A percentile compares a stretch with the other conserved stretches of the same genome.
These are phyloP conservation scores for Hyalella azteca DNA, from an alignment of 2,888 invertebrate genomes.

Conservation along the genomic window DNA sequence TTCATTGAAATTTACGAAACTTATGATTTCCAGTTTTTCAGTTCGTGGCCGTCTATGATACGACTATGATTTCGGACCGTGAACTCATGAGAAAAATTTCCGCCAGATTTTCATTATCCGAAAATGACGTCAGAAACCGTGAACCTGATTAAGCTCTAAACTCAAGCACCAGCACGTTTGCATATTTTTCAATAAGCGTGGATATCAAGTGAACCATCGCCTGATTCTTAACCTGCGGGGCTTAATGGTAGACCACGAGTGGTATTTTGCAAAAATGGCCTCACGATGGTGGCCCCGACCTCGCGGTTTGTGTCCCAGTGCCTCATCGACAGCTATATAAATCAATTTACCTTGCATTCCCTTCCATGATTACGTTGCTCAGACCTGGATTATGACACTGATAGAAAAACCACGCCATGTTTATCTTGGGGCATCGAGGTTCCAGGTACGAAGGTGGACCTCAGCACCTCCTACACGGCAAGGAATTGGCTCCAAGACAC, in stretches of 20 bases:
- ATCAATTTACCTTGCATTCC: slow-evolving; percentile 25
- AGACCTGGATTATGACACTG: background rate
- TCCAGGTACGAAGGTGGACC: background rate
- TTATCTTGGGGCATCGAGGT: background rate
- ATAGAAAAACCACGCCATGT: background rate
- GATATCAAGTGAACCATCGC: background rate
- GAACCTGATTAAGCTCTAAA: background rate
- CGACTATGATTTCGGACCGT: background rate
- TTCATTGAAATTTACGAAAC: background rate
- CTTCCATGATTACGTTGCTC: slow-evolving; percentile 14
- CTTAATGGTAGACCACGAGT: slow-evolving; percentile 16
- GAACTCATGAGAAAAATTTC: background rate
- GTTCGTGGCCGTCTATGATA: too few relatives aligned
- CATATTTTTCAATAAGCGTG: slow-evolving; percentile 30
- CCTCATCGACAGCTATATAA: slow-evolving; percentile 16
- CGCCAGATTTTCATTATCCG: background rate
- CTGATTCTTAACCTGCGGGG: background rate
- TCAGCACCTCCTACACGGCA: background rate
- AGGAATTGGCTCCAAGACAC: background rate
- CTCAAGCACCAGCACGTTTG: background rate
- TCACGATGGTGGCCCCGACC: slow-evolving; percentile 1
- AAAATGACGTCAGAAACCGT: background rate
- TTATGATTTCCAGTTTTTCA: too few relatives aligned
- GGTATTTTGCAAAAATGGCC: slow-evolving; percentile 10
- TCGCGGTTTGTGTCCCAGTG: slow-evolving; percentile 18